Conservation (phyloP, 2,113 vertebrate genomes). For the Ranitomeya variabilis region DNA sequence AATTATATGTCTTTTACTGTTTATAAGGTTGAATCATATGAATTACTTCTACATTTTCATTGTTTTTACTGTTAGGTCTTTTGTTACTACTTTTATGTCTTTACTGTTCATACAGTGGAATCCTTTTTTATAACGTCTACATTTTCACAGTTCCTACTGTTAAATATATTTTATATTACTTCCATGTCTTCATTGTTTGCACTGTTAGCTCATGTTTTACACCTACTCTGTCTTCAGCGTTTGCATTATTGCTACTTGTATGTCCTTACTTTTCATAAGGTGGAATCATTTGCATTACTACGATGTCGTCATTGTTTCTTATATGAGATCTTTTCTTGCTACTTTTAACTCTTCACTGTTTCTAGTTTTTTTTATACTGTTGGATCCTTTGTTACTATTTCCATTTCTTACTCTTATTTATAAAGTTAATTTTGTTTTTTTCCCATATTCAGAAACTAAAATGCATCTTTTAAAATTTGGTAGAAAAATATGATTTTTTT, state of each 20-base stretch:
- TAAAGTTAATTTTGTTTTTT: neutral
- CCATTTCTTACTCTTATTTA: neutral
- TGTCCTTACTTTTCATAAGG: no score
- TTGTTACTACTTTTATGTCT: neutral
- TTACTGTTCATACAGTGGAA: neutral
- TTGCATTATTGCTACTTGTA: no score
- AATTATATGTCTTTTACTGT: no score
- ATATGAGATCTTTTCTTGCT: no score
- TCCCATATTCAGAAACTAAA: neutral
- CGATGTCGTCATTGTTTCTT: no score
- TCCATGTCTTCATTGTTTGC: neutral
- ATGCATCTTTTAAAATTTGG: neutral
- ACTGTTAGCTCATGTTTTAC: neutral
- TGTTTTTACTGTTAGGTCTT: neutral
- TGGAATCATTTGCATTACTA: no score
- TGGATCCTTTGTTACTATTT: neutral
- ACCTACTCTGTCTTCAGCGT: no score
- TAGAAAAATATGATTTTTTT: neutral
- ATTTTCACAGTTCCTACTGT: neutral
- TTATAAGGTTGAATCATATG: no score
- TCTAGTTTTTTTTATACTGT: no score
- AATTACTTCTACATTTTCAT: neutral
- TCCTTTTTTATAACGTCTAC: neutral
- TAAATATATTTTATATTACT: neutral
- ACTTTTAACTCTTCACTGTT: no score